Percentiles rank a stretch among this genome's conserved stretches.
phyloP scores from a whole-genome alignment of 1,140 invertebrate genomes.

The Conus betulinus region DNA sequence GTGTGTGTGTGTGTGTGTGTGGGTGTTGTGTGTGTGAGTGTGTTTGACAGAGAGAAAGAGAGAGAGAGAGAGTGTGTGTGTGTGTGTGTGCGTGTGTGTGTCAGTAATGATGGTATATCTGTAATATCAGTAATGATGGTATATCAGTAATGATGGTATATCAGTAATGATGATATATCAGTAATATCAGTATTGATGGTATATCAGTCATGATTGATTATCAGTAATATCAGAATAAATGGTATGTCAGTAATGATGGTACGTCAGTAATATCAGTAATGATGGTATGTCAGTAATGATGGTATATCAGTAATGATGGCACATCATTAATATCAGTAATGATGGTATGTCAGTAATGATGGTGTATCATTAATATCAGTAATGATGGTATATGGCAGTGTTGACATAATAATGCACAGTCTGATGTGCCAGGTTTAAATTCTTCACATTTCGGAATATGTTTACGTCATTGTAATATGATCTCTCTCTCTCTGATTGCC shows the following conservation, averaged over 20 bases:
- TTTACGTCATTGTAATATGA: too few relatives aligned
- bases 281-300: neutral
- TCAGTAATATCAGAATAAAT: neutral
- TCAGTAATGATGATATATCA: neutral
- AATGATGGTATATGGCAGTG: neutral
- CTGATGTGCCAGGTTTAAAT: too few relatives aligned
- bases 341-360: neutral
- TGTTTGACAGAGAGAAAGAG: too few relatives aligned
- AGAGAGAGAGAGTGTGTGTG: too few relatives aligned
- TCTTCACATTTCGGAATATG: too few relatives aligned
- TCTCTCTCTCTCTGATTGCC: too few relatives aligned
- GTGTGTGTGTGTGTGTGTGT: too few relatives aligned
- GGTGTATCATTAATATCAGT: neutral
- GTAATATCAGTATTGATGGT: neutral
- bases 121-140: neutral
- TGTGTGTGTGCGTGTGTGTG: too few relatives aligned
- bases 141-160: neutral
- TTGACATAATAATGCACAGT: too few relatives aligned
- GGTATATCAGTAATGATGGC: neutral
- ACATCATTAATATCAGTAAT: neutral
- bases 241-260: neutral
- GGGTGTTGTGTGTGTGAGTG: too few relatives aligned
- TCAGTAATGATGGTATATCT: neutral
- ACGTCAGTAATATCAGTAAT: neutral
- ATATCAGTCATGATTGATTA: neutral